Evolutionary conservation across 2,888 invertebrate genomes (phyloP).

Genomic region (Dasypogon diadema): DNA sequence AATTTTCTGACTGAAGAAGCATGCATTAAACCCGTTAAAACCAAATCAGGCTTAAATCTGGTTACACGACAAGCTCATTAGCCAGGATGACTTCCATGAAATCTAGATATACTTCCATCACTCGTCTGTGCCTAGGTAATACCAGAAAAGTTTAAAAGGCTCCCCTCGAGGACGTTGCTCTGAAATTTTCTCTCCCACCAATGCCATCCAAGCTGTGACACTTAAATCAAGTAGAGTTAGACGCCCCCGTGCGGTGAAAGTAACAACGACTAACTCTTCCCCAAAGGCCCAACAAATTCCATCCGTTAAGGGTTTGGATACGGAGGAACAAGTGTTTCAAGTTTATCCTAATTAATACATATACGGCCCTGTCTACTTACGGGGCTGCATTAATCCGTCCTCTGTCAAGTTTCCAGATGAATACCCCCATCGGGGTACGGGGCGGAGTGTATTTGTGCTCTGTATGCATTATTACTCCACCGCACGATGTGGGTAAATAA

Average conservation of each 20-base stretch:
- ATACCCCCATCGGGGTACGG: background rate
- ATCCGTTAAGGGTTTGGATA: background rate
- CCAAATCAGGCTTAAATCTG: background rate
- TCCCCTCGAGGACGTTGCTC: background rate
- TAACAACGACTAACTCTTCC: background rate
- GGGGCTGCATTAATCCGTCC: background rate
- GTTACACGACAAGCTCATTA: background rate
- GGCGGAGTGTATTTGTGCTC: no score
- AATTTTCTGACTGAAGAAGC: background rate
- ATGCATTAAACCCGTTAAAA: constrained; percentile 24
- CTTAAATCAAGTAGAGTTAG: background rate
- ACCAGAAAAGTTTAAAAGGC: background rate
- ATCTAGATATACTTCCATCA: no score
- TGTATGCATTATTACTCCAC: background rate
- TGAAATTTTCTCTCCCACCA: background rate
- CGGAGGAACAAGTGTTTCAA: background rate
- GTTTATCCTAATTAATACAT: constrained; percentile 3
- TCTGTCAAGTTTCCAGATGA: background rate
- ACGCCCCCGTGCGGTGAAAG: background rate
- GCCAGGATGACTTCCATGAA: background rate
- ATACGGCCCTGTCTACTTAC: background rate
- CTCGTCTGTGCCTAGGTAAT: background rate
- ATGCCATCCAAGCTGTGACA: background rate
- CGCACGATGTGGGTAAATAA: constrained; percentile 4
- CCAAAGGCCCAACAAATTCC: background rate